Base-by-base conservation (phyloP, 2,113 vertebrate species). In the Nycticryphes semicollaris region DNA sequence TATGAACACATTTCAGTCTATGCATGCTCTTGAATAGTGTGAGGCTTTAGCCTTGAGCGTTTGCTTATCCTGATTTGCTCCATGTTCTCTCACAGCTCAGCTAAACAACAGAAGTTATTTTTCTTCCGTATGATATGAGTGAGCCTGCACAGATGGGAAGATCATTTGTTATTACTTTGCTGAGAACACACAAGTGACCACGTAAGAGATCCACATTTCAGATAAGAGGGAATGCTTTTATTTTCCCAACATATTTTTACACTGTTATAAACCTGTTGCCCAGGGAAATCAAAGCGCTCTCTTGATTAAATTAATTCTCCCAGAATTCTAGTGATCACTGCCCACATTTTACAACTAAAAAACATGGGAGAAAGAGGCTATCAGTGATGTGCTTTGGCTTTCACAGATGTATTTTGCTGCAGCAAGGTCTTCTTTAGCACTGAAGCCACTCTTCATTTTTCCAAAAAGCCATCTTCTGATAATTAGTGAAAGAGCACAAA, bases 91-190 rank as follows among this genome's bases (percentile, higher is more conserved):
- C 73, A 66, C 27, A 76, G 84, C 94, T 96, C 90, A 91, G 90
- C 96, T 84, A 95, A 95, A 90, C 88, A 93, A 92, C 94, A 95
- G 94, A 92, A 96, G 94, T 89, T 95, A 96, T 95, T 96, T 96
- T 93, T 91, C 83, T 94, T 79, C 62, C 6, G 2, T 28, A 9
- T 21, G 50, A 21, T 28, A 72, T 0, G 3, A 94, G 45, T 20
- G 50, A 97, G 82, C 62, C 53, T 76, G 84, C 86, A 95, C 94
- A 95, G 92, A 96, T 94, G 94, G 96, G 74, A 47, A 95, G 76
- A 94, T 93, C 16, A 30, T 96, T 96, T 93, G 89, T 87, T 72
- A 73, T 60, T 94, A 53, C 50, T 89, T 75, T 82, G 53, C 90
- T 92, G 91, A 89, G 84, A 95, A 90, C 90, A 66, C 22, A 79